Base-by-base conservation (phyloP, 2,113 vertebrate species). In the Peromyscus californicus region DNA sequence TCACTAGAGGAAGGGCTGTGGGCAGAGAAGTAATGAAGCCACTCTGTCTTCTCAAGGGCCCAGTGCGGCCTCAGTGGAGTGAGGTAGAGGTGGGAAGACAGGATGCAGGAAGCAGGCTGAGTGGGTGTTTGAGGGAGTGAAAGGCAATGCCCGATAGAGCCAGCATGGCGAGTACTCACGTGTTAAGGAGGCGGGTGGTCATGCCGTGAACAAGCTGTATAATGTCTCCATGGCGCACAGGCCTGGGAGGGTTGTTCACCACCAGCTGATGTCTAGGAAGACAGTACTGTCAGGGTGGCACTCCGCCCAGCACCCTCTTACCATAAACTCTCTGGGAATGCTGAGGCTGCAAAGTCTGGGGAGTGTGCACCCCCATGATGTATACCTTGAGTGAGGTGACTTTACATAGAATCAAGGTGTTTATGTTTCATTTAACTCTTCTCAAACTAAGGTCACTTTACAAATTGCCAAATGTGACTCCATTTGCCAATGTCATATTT, bases 191-290 rank as follows among this genome's bases (percentile, higher is more conserved):
- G 72, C 99, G 99, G 22, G 99, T 99, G 0, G 99, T 99, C 99
- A 99, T 99, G 85, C 99, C 99, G 0, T 99, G 99, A 65, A 99
- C 99, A 95, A 99, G 98, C 98, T 99, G 99, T 94, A 99, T 98
- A 0, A 99, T 74, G 84, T 99, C 99, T 0, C 99, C 99, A 0
- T 99, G 99, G 83, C 99, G 98, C 95, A 99, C 99, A 0, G 99
- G 98, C 45, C 98, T 98, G 0, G 99, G 99, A 0, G 99, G 99
- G 94, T 96, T 99, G 97, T 98, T 98, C 42, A 99, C 99, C 96
- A 99, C 99, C 97, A 99, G 98, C 86, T 99, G 99, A 98, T 99
- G 99, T 97, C 99, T 99, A 83, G 5, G 9, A 7, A 70, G 57
- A 93, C 4, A 7, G 70, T 0, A 11, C 24, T 3, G 82, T 87